Evolutionary conservation across 2,797 vertebrate species (phyloP), one percentile per base, ranked within the genome.

Genomic region (Syngnathus rostellatus): DNA sequence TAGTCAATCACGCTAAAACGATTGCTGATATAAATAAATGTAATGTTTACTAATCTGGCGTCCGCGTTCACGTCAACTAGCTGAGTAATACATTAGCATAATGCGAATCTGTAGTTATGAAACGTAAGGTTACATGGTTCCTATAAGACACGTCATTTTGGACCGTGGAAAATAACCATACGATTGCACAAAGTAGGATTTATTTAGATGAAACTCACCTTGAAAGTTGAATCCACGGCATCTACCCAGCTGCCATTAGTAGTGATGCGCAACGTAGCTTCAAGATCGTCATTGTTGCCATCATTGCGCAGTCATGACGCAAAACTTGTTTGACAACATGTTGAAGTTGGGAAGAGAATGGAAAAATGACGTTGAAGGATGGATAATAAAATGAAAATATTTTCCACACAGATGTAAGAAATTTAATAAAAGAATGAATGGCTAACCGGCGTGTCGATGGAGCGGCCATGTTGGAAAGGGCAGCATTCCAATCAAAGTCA

Each of bases 231-330:
- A 25, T 59, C 17, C 41, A 59, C 51, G 5, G 11, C 59, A 19
- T 69, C 59, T 74, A 37, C 54, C 64, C 39, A 57, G 2, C 55
- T 79, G 70, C 79, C 79, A 23, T 5, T 43, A 72, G 46, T 67
- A 55, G 86, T 82, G 1, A 81, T 83, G 77, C 77, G 68, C 19
- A 1, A 8, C 0, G 63, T 0, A 23, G 64, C 79, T 64, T 79
- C 72, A 68, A 0, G 57, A 0, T 45, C 67, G 63, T 83, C 76
- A 74, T 0, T 1, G 21, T n/a, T 85, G 71, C 80, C 68, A 68
- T 62, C 25, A 73, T 21, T 67, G 64, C 54, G 62, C 39, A 6
- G 5, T 6, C 43, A 11, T 53, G 63, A 70, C 68, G 43, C 51
- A 58, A 61, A 25, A 23, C 41, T 23, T 7, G 39, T 23, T 43